A percentile compares a stretch with the other conserved stretches of the same genome.
These are phyloP conservation scores for Rhinoraja longicauda DNA, from an alignment of 2,797 vertebrate genomes.

Conservation along the genomic window DNA sequence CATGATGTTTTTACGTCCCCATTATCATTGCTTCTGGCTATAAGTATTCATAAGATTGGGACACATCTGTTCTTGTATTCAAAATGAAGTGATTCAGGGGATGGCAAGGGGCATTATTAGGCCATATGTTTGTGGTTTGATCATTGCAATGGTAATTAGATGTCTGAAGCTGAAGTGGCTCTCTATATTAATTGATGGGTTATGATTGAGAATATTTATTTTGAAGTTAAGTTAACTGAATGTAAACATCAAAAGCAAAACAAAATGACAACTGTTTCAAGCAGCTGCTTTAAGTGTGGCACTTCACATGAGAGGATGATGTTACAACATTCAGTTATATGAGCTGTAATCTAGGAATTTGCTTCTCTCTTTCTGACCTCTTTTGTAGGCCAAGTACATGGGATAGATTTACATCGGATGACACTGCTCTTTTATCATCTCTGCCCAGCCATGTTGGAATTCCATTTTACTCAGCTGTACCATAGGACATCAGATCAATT, in stretches of 20 bases:
- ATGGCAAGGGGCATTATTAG: background rate
- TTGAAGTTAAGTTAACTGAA: background rate
- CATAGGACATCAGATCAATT: background rate
- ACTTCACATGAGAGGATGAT: background rate
- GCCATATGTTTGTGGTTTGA: no score
- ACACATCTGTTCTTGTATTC: background rate
- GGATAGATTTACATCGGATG: background rate
- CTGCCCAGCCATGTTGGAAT: background rate
- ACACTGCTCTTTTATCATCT: background rate
- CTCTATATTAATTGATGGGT: background rate
- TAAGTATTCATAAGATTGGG: background rate
- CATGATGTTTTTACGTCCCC: background rate
- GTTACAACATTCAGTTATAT: conserved; percentile 4
- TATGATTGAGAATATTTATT: background rate
- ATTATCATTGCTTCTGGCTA: background rate
- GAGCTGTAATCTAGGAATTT: conserved; percentile 18
- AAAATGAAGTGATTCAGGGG: background rate
- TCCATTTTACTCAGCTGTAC: background rate
- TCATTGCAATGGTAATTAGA: background rate
- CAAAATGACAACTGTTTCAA: conserved; percentile 13
- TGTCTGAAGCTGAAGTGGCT: background rate
- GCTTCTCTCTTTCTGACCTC: background rate
- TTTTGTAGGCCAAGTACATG: background rate
- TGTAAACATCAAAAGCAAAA: background rate
- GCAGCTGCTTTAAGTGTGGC: background rate